Percentiles rank a stretch among this genome's conserved stretches.
These are phyloP conservation scores for Nomada flava DNA, from an alignment of 2,888 invertebrate species.

Conservation along the genomic window DNA sequence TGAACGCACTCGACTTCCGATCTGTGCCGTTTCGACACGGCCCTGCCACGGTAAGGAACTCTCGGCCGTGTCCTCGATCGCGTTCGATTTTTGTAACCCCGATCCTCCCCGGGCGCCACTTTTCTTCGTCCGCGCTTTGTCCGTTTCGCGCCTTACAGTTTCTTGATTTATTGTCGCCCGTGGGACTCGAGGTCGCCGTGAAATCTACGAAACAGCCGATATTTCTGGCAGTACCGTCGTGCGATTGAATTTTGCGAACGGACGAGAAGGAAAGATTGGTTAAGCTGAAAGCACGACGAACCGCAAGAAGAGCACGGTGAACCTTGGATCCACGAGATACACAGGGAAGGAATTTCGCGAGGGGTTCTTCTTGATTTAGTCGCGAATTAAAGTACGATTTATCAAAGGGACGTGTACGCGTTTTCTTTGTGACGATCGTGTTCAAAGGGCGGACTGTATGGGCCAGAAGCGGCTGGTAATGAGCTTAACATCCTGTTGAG, in stretches of 20 bases:
- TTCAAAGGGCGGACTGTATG: constrained; percentile 14
- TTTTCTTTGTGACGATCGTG: constrained; percentile 1
- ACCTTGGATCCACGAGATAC: background rate
- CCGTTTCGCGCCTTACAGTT: constrained; percentile 72
- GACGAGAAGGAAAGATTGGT: background rate
- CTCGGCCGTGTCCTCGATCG: constrained; percentile 53
- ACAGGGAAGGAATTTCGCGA: background rate
- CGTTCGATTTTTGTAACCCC: constrained; percentile 54
- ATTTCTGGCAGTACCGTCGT: background rate
- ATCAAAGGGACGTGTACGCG: constrained; percentile 13
- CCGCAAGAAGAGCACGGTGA: background rate
- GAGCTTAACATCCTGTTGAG: constrained; percentile 37
- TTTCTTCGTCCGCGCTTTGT: constrained; percentile 40
- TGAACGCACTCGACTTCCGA: constrained; percentile 84
- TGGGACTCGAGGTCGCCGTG: constrained; percentile 67
- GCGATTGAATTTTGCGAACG: background rate
- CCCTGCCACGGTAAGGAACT: constrained; percentile 67
- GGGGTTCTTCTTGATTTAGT: too few species aligned
- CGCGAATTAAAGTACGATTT: constrained; percentile 28
- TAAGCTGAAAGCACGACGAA: background rate
- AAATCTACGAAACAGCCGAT: constrained; percentile 25
- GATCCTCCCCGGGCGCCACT: constrained; percentile 24
- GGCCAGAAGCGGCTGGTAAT: background rate
- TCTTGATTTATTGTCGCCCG: constrained; percentile 79
- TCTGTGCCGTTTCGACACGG: constrained; percentile 77